A percentile compares a stretch with the other conserved stretches of the same genome.
Evolutionary conservation across 2,888 invertebrate species (phyloP).

Genomic region (Eupithecia vulgata): DNA sequence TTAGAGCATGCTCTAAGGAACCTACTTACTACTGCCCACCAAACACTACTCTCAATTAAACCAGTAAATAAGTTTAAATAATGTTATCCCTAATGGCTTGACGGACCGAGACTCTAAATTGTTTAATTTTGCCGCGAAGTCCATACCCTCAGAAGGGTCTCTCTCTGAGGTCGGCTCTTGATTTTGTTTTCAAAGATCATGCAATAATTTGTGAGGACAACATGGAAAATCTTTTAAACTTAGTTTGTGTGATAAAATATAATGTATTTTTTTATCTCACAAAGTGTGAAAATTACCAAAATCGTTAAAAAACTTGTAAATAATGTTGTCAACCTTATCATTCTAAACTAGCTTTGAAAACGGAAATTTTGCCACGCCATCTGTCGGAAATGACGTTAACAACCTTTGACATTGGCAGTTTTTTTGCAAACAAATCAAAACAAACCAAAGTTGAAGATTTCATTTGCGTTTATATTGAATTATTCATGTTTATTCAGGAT

Average conservation of each 20-base stretch:
- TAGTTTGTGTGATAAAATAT: not conserved
- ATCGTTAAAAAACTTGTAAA: not conserved
- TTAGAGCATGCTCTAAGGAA: no score
- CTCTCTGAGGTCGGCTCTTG: not conserved
- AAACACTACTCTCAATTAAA: not conserved
- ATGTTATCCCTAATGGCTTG: not conserved
- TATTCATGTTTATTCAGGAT: not conserved
- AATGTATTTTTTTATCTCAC: not conserved
- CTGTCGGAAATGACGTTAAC: slow-evolving; percentile 40
- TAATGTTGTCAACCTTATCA: not conserved
- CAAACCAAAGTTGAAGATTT: slow-evolving; percentile 26
- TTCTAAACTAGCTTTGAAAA: slow-evolving; percentile 49
- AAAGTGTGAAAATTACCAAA: not conserved
- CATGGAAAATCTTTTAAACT: not conserved
- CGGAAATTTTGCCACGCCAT: slow-evolving; percentile 44
- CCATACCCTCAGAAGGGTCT: not conserved
- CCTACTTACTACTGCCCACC: not conserved
- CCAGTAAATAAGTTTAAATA: not conserved
- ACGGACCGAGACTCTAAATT: not conserved
- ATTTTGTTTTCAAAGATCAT: not conserved
- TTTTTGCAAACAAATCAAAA: slow-evolving; percentile 50
- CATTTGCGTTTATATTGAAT: not conserved
- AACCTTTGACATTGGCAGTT: slow-evolving; percentile 52
- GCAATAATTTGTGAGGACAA: not conserved
- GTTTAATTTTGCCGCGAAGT: not conserved